These are phyloP conservation scores for Sebastes kiyomatsui DNA, from an alignment of 2,797 vertebrate species.

Conservation along the genomic window DNA sequence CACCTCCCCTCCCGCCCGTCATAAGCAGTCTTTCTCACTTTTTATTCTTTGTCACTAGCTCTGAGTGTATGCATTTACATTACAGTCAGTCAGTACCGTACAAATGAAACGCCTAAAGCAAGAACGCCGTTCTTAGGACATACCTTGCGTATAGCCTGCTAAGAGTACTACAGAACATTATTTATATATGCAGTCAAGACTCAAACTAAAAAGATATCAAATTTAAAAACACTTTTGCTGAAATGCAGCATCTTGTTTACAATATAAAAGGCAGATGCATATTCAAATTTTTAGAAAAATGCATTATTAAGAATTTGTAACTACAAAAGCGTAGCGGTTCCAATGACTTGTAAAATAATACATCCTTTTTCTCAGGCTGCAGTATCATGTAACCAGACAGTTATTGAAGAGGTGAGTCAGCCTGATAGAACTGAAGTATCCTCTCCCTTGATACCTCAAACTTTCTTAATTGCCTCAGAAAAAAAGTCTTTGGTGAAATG, in stretches of 20 bases:
- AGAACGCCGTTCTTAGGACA: too few species aligned
- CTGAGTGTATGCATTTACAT: too few species aligned
- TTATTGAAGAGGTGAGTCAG: background rate
- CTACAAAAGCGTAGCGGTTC: background rate
- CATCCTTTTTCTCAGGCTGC: background rate
- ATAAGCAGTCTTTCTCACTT: too few species aligned
- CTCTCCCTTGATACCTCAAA: background rate
- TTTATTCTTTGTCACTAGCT: too few species aligned
- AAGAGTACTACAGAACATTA: too few species aligned
- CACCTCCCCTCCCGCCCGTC: too few species aligned
- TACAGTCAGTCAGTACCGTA: too few species aligned
- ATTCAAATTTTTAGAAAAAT: background rate
- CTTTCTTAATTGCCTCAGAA: background rate
- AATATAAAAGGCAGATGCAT: background rate
- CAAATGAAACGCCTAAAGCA: too few species aligned
- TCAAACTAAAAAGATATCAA: background rate
- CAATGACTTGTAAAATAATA: rapidly evolving
- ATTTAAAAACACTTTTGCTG: background rate
- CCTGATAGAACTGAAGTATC: background rate
- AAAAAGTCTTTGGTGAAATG: background rate
- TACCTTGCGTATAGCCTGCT: too few species aligned
- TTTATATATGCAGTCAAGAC: background rate
- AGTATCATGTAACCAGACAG: background rate
- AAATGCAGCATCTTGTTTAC: background rate
- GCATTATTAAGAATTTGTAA: background rate